Evolutionary conservation across 2,113 vertebrate genomes (phyloP), one percentile per base, ranked within the genome.

Genomic region (Ursus arctos): DNA sequence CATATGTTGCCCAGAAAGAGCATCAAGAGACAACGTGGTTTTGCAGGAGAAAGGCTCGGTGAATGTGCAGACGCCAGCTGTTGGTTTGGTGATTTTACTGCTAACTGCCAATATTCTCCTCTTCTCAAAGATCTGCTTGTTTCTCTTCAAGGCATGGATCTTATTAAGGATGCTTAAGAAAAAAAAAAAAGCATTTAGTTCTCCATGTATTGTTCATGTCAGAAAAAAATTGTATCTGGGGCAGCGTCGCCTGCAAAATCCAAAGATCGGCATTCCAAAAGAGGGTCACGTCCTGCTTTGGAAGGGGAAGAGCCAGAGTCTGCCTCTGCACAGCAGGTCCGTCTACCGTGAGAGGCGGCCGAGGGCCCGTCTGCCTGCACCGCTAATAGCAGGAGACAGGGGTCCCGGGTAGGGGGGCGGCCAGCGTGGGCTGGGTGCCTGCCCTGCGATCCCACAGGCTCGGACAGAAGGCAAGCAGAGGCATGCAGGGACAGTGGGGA

Each of bases 21-120:
- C 18, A 8, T 8, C 6, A 3, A 7, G 1, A 0, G 1, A 9
- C 31, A 2, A 0, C 0, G 0, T 0, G 8, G 1, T 24, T 0
- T 0, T 21, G 0, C 7, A 4, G 26, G 1, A n/a, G 10, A 4
- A 4, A 6, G 16, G 15, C 21, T 15, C 0, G n/a, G 6, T 61
- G 1, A 1, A 2, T 0, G 3, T 0, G 1, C 16, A 2, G 0
- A 8, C 0, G 3, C 31, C 18, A 1, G 19, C 40, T n/a, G 4
- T 33, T 18, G 1, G 10, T 31, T 4, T 1, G 2, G 26, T 4
- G 2, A 5, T n/a, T 7, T 26, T 6, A 2, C 19, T 4, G 47
- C 0, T 0, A 14, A 24, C 10, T 0, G 14, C 4, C 0, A 2
- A 2, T 1, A 0, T 43, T 8, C 47, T 18, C 12, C 69, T 26